Conservation (phyloP, 2,113 vertebrate species). For the Nymphicus hollandicus region DNA sequence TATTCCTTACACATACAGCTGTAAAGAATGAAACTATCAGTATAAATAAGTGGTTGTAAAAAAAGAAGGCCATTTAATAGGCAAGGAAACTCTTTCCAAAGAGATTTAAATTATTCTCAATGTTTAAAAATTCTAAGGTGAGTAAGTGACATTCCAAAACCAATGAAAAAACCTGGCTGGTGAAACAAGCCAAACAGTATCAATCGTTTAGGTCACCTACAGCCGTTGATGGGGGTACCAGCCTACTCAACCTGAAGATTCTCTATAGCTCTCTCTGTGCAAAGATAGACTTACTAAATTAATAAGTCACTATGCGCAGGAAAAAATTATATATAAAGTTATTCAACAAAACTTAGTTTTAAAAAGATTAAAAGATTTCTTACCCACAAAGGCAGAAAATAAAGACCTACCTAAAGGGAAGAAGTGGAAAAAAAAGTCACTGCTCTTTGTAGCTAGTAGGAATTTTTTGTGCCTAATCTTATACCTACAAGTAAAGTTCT, state of each 20-base stretch:
- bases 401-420: background rate
- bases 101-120: constrained; percentile 5
- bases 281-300: constrained; percentile 1
- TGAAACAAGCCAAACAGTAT: background rate
- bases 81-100: background rate
- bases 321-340: background rate
- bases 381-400: background rate
- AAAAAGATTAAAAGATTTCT: background rate
- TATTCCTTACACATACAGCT: background rate
- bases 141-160: background rate
- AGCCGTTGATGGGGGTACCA: background rate
- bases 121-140: background rate
- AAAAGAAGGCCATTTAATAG: constrained; percentile 4
- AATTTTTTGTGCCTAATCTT: background rate
- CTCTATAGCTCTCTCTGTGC: background rate
- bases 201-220: background rate
- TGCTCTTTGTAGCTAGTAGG: background rate
- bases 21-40: background rate
- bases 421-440: fast-evolving
- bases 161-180: background rate
- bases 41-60: background rate
- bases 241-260: background rate
- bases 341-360: background rate
- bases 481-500: background rate
- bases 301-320: background rate